phyloP scores from a whole-genome alignment of 2,888 invertebrate genomes.

The Sycophila texana region DNA sequence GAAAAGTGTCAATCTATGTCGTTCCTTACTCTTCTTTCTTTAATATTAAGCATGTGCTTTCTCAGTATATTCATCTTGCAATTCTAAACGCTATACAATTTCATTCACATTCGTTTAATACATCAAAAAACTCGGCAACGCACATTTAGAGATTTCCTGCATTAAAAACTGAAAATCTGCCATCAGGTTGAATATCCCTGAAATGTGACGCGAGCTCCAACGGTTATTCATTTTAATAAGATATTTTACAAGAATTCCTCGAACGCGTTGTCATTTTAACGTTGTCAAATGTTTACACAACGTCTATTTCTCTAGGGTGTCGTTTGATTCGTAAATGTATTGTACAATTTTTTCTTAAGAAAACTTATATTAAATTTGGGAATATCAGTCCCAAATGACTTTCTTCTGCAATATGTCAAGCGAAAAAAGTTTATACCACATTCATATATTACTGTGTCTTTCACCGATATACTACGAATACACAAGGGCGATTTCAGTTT shows the following conservation, averaged over 20 bases:
- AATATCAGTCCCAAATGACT: constrained; percentile 55
- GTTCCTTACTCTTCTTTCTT: constrained; percentile 14
- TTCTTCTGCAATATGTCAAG: constrained; percentile 44
- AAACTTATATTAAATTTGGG: constrained; percentile 57
- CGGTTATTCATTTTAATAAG: constrained; percentile 13
- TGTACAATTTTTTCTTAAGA: constrained; percentile 62
- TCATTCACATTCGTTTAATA: constrained; percentile 64
- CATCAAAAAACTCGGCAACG: constrained; percentile 64
- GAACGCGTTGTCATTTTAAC: constrained; percentile 29
- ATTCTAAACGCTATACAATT: constrained; percentile 72
- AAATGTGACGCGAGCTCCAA: constrained; percentile 2
- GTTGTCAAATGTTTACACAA: constrained; percentile 21
- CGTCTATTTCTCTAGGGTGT: constrained; percentile 1
- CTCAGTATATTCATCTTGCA: constrained; percentile 67
- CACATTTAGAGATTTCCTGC: constrained; percentile 28
- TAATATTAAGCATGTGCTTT: constrained; percentile 66
- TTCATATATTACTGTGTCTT: constrained; percentile 45
- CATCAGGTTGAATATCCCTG: background rate
- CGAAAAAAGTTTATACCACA: constrained; percentile 61
- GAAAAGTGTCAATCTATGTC: constrained; percentile 19
- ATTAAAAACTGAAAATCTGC: constrained; percentile 51
- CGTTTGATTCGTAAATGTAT: constrained; percentile 54
- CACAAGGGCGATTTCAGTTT: constrained; percentile 35
- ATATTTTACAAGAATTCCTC: constrained; percentile 40
- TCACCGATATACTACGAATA: constrained; percentile 13